Base-by-base conservation (phyloP, 2,888 invertebrate genomes). In the Mythimna ferrago region DNA sequence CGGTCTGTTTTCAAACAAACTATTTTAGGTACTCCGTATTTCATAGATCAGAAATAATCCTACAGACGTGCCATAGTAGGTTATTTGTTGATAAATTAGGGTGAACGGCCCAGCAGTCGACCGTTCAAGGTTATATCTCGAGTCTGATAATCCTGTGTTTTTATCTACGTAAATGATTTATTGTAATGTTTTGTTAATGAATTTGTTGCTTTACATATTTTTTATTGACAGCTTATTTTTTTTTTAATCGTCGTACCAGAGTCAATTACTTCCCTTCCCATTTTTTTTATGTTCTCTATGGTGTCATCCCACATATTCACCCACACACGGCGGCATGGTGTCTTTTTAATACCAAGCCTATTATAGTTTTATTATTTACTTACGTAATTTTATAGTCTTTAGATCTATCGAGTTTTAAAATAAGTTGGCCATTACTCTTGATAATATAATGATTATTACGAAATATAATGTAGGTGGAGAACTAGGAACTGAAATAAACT, bases 1-100 rank as follows among this genome's bases (percentile, higher is more conserved):
- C 90, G 81, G 79, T 86, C 82, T 89, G 89, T 89, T 88, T 89
- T 87, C 89, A 88, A 89, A 89, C 89, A 89, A 88, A 86, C 85
- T 86, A 86, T 89, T 89, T 89, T 87, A 66, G 77, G 80, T 75
- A 64, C 83, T 71, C 32, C 56, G 80, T 74, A 71, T 81, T 82
- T 71, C 84, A 82, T 84, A 87, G 86, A 89, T 83, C 78, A 84
- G 83, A 83, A 84, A 86, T 83, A 86, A 84, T 83, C 76, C 81
- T 82, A 80, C 86, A 88, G 88, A 84, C 71, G 64, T 66, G 65
- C 82, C 71, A 76, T 57, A 74, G 67, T 79, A 56, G 74, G 76
- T 78, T 82, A 71, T 76, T 83, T 73, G 78, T 83, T 85, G 83
- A 81, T 86, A 82, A 79, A 80, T 84, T 80, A 85, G 82, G 84